A percentile compares a stretch with the other conserved stretches of the same genome.
These are phyloP conservation scores for Momotus momota DNA, from an alignment of 2,797 vertebrate species.

Conservation along the genomic window DNA sequence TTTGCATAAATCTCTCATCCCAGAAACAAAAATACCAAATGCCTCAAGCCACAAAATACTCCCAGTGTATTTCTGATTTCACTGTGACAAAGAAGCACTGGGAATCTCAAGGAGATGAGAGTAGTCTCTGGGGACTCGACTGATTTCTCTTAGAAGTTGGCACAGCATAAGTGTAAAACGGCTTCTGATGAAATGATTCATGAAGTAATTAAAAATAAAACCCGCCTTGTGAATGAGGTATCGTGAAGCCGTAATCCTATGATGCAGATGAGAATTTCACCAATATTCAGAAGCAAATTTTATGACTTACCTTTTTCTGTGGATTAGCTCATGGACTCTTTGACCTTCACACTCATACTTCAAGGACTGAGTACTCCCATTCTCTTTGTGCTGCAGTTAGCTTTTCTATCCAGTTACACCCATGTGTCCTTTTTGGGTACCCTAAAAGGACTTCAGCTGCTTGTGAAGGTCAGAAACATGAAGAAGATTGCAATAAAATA, in stretches of 20 bases:
- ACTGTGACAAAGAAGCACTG: not conserved
- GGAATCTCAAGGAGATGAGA: conserved; percentile 7
- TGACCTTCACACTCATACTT: not conserved
- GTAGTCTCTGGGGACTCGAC: not conserved
- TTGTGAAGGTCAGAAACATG: conserved; percentile 51
- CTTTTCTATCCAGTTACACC: not conserved
- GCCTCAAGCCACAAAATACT: conserved; percentile 11
- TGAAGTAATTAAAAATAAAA: not conserved
- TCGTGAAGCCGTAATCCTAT: not conserved
- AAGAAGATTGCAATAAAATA: conserved; percentile 56
- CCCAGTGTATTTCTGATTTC: not conserved
- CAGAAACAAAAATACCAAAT: conserved; percentile 36
- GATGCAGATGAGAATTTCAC: not conserved
- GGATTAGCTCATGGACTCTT: not conserved
- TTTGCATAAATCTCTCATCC: conserved; percentile 44
- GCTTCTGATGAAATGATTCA: not conserved
- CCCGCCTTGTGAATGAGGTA: not conserved
- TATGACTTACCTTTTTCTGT: not conserved
- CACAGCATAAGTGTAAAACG: not conserved
- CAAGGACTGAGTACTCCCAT: not conserved
- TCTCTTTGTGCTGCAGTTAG: not conserved
- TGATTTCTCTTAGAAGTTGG: conserved; percentile 20
- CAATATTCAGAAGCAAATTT: not conserved
- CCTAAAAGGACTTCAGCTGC: conserved; percentile 21
- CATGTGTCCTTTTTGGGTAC: not conserved